These are phyloP conservation scores for Zophobas morio DNA, from an alignment of 1,140 invertebrate genomes.

Conservation along the genomic window DNA sequence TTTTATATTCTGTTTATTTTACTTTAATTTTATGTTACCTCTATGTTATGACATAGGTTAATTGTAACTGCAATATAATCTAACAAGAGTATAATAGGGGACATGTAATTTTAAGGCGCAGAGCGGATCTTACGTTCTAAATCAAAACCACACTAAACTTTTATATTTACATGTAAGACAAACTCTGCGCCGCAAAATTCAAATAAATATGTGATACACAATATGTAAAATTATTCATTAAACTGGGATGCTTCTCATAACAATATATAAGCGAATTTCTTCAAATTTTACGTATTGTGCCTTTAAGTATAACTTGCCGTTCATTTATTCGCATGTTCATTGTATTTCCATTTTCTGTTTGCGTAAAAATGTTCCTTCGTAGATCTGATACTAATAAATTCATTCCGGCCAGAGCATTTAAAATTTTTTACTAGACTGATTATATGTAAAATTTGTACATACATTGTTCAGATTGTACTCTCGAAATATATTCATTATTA, in stretches of 20 bases:
- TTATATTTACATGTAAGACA: no score
- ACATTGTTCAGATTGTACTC: constrained; percentile 16
- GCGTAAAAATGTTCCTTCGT: constrained; percentile 17
- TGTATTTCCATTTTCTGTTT: constrained; percentile 5
- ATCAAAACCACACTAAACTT: no score
- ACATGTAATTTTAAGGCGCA: no score
- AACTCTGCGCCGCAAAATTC: constrained; percentile 13
- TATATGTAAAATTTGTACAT: constrained; percentile 33
- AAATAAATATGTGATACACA: constrained; percentile 23
- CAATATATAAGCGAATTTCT: neutral
- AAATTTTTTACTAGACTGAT: constrained; percentile 34
- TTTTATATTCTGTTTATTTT: constrained; percentile 40
- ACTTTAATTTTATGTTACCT: constrained; percentile 42
- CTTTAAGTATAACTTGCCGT: constrained; percentile 33
- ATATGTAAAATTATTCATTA: constrained; percentile 9
- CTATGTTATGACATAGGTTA: constrained; percentile 23
- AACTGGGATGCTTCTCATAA: neutral
- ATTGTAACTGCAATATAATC: constrained; percentile 35
- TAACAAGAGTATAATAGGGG: constrained; percentile 3
- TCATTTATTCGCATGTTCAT: constrained; percentile 2
- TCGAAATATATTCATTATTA: constrained; percentile 34
- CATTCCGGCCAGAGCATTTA: constrained; percentile 41
- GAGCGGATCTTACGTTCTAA: no score
- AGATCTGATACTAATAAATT: constrained; percentile 28
- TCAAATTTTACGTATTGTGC: constrained; percentile 29